phyloP scores from a whole-genome alignment of 2,888 invertebrate species.

The Ochlodes sylvanus region DNA sequence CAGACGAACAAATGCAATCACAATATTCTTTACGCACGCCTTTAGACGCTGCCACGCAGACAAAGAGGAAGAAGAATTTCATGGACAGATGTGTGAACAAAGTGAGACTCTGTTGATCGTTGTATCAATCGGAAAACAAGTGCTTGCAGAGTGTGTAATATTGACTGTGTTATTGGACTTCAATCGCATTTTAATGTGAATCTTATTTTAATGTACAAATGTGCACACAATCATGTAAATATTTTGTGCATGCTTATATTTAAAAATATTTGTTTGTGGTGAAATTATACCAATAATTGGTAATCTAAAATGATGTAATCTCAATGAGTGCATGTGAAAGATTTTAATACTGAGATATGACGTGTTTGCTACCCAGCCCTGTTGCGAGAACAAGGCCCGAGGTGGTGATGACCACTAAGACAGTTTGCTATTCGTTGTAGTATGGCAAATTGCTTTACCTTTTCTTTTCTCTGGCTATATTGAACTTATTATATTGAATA shows the following conservation, averaged over 20 bases:
- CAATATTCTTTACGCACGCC: conserved; percentile 84
- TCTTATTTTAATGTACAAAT: conserved; percentile 81
- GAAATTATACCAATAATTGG: conserved; percentile 62
- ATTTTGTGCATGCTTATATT: conserved; percentile 74
- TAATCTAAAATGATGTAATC: conserved; percentile 75
- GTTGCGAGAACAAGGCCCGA: conserved; percentile 75
- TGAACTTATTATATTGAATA: conserved; percentile 44
- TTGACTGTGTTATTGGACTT: conserved; percentile 74
- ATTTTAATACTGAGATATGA: conserved; percentile 60
- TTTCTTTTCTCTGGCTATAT: conserved; percentile 62
- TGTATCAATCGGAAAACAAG: conserved; percentile 49
- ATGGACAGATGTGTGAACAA: conserved; percentile 94
- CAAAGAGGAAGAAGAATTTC: conserved; percentile 91
- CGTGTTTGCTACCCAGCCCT: conserved; percentile 70
- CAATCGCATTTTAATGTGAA: conserved; percentile 72
- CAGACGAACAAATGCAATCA: conserved; percentile 80
- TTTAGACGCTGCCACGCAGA: conserved; percentile 84
- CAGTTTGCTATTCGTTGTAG: conserved; percentile 78
- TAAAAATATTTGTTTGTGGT: conserved; percentile 59
- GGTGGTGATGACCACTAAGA: conserved; percentile 61
- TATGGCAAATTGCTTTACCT: conserved; percentile 75
- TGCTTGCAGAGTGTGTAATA: conserved; percentile 76
- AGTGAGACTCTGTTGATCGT: conserved; percentile 89
- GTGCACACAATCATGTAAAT: conserved; percentile 80
- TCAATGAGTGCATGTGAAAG: conserved; percentile 76